Evolutionary conservation across 2,888 invertebrate genomes (phyloP).

Genomic region (Odontocolon sp.): DNA sequence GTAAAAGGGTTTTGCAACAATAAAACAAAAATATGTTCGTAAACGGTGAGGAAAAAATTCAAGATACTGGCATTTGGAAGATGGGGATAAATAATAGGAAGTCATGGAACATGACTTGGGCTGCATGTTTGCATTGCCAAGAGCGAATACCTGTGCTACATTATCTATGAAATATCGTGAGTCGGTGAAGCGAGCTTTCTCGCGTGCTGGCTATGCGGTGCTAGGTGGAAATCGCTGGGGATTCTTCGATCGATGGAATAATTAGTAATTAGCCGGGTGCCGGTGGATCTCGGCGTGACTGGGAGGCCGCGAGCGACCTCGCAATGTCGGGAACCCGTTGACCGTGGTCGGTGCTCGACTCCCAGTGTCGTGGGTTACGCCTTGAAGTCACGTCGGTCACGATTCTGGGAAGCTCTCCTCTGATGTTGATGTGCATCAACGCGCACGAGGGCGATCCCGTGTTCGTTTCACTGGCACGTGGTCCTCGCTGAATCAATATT

Average conservation of each 20-base stretch:
- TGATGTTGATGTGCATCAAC: conserved; percentile 53
- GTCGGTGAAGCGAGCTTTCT: conserved; percentile 15
- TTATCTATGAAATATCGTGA: conserved; percentile 25
- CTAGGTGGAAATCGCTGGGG: conserved; percentile 42
- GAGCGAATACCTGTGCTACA: background rate
- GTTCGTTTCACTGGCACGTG: conserved; percentile 28
- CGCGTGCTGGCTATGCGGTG: conserved; percentile 40
- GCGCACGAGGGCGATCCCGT: background rate
- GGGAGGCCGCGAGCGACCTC: conserved; percentile 44
- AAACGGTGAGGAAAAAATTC: too few relatives aligned
- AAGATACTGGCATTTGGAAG: too few relatives aligned
- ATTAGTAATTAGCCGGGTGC: conserved; percentile 58
- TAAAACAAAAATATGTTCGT: too few relatives aligned
- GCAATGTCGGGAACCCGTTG: conserved; percentile 53
- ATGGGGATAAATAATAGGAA: too few relatives aligned
- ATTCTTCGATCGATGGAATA: conserved; percentile 51
- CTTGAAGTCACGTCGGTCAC: conserved; percentile 62
- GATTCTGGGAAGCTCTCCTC: conserved; percentile 45
- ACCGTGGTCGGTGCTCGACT: conserved; percentile 44
- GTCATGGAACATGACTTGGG: conserved; percentile 10
- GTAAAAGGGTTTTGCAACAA: too few relatives aligned
- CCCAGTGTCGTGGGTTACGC: conserved; percentile 54
- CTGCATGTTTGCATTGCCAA: conserved; percentile 25
- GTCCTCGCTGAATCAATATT: conserved; percentile 41
- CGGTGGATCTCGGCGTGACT: conserved; percentile 50